Percentiles rank a stretch among this genome's conserved stretches.
These are phyloP conservation scores for Manis javanica DNA, from an alignment of 2,797 vertebrate species.

Conservation along the genomic window DNA sequence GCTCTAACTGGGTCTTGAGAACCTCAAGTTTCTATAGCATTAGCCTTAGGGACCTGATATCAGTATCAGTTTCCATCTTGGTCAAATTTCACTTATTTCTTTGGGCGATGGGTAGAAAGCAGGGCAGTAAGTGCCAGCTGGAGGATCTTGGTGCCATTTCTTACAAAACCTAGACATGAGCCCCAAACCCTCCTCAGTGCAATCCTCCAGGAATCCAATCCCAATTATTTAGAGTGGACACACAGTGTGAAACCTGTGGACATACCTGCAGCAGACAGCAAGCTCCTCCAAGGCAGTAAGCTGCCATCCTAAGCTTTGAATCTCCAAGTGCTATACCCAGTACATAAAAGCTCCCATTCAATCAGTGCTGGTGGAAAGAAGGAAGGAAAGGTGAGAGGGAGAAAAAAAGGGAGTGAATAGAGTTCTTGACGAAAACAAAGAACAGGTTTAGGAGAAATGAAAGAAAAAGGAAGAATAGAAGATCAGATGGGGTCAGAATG, in stretches of 20 bases:
- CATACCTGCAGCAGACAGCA: not conserved
- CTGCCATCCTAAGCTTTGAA: not conserved
- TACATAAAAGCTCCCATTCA: not conserved
- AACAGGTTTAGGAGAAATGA: not conserved
- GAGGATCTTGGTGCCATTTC: not conserved
- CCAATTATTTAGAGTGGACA: not conserved
- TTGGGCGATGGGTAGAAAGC: constrained; percentile 78
- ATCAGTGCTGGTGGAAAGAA: not conserved
- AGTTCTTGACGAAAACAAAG: not conserved
- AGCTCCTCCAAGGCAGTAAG: not conserved
- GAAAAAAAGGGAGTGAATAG: not conserved
- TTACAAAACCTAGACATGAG: not conserved
- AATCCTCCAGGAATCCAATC: not conserved
- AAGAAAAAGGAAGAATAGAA: constrained; percentile 1
- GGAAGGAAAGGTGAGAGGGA: not conserved
- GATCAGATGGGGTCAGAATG: not conserved
- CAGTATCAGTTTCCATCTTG: constrained; percentile 91
- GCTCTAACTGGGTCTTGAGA: constrained; percentile 91
- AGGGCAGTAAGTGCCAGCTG: too few species aligned
- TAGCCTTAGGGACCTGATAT: constrained; percentile 91
- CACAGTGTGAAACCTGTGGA: not conserved
- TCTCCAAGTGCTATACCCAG: not conserved
- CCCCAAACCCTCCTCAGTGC: not conserved
- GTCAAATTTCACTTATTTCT: constrained; percentile 93
- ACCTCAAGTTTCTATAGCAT: constrained; percentile 92